A percentile compares a stretch with the other conserved stretches of the same genome.
These are phyloP conservation scores for Papilio aristodemus DNA, from an alignment of 1,140 invertebrate species.

Conservation along the genomic window DNA sequence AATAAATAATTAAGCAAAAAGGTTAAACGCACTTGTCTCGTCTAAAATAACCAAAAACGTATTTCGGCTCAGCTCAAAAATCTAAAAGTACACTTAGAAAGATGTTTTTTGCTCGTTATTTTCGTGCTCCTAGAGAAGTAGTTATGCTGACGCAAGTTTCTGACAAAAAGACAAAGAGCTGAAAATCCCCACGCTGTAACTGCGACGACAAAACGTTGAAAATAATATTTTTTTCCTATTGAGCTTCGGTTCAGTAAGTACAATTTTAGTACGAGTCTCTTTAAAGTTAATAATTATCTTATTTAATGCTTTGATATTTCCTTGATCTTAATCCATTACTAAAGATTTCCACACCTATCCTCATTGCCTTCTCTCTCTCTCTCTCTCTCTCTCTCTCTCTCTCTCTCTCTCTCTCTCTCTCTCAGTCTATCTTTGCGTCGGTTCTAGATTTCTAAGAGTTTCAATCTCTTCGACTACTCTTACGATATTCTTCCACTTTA, in stretches of 20 bases:
- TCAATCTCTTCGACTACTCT: too few species aligned
- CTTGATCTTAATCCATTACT: background rate
- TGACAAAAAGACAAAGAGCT: constrained; percentile 16
- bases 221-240: constrained; percentile 2
- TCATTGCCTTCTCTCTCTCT: too few species aligned
- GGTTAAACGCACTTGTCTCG: background rate
- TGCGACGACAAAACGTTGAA: constrained; percentile 9
- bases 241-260: constrained; percentile 12
- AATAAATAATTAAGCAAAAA: too few species aligned
- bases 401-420: too few species aligned
- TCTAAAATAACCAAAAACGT: background rate
- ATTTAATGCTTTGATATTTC: background rate
- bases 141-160: constrained; percentile 9
- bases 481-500: too few species aligned
- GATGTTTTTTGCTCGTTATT: constrained; percentile 23
- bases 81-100: constrained; percentile 16
- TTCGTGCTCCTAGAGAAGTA: constrained; percentile 18
- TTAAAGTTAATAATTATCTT: background rate
- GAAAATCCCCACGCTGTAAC: constrained; percentile 16
- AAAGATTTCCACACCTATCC: background rate
- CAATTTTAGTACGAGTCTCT: background rate
- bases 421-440: too few species aligned
- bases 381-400: too few species aligned
- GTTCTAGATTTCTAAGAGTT: too few species aligned
- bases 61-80: constrained; percentile 8